Percentiles rank a stretch among this genome's conserved stretches.
Conservation (phyloP, 2,797 vertebrate species). For the Carapus acus region DNA sequence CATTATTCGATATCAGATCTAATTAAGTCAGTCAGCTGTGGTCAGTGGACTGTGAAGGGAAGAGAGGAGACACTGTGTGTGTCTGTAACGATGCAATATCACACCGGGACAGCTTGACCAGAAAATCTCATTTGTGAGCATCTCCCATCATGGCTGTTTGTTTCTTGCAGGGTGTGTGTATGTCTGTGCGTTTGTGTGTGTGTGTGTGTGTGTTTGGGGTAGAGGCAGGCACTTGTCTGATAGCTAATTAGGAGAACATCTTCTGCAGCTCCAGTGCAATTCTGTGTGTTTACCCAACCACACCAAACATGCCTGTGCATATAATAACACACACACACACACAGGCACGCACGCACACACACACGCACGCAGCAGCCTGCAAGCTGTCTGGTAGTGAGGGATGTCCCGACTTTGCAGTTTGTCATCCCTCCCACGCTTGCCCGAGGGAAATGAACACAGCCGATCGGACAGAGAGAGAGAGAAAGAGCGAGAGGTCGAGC, state of each 20-base stretch:
- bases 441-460: slow-evolving; percentile 30
- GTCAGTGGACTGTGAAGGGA: slow-evolving; percentile 24
- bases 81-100: slow-evolving; percentile 29
- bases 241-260: not conserved
- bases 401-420: slow-evolving; percentile 30
- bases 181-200: not conserved
- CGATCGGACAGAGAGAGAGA: slow-evolving; percentile 23
- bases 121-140: slow-evolving; percentile 36
- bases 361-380: slow-evolving; percentile 11
- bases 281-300: not conserved
- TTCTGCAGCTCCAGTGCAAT: not conserved
- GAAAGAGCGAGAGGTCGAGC: slow-evolving; percentile 14
- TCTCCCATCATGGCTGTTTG: slow-evolving; percentile 3
- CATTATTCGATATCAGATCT: slow-evolving; percentile 22
- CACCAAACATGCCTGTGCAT: not conserved
- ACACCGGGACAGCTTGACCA: slow-evolving; percentile 31
- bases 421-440: slow-evolving; percentile 24
- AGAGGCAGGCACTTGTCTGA: not conserved
- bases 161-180: too few relatives aligned
- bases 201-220: not conserved
- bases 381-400: slow-evolving; percentile 23
- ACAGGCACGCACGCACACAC: not conserved
- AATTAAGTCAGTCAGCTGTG: slow-evolving; percentile 20
- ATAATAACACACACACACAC: slow-evolving; percentile 4
- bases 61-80: slow-evolving; percentile 2